Conservation (phyloP, 2,113 vertebrate species). For the Dinomys branickii region DNA sequence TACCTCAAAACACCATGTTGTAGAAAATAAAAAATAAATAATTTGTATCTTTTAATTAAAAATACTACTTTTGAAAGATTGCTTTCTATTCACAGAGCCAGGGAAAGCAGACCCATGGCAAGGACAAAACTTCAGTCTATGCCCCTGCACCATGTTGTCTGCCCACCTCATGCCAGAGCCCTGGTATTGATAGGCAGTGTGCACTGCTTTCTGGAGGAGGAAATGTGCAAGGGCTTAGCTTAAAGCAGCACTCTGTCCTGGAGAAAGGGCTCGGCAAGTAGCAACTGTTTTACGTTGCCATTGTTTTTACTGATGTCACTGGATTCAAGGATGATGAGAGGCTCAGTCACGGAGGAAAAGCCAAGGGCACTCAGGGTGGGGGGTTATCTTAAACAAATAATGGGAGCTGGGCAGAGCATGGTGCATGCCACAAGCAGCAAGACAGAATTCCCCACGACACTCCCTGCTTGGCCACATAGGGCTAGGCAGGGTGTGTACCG, state of each 20-base stretch:
- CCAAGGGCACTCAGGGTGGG: background rate
- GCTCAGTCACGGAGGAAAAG: background rate
- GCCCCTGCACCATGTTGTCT: background rate
- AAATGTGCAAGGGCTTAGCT: background rate
- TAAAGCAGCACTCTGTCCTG: background rate
- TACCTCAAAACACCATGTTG: background rate
- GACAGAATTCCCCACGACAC: accelerated
- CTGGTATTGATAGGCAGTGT: background rate
- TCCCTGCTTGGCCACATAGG: no score
- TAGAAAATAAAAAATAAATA: background rate
- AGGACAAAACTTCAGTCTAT: background rate
- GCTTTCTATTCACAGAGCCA: background rate
- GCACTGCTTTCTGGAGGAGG: background rate
- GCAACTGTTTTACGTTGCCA: background rate
- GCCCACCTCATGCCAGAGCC: background rate
- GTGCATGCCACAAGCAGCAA: background rate
- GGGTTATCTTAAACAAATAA: background rate
- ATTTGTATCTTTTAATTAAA: background rate
- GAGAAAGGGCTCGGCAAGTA: background rate
- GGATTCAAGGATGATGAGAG: background rate
- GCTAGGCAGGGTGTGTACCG: no score
- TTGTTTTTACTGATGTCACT: background rate
- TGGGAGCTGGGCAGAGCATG: background rate
- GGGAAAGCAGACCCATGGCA: background rate
- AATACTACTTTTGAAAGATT: background rate